Conservation (phyloP, 2,113 vertebrate species). For the Neolamprologus toae region DNA sequence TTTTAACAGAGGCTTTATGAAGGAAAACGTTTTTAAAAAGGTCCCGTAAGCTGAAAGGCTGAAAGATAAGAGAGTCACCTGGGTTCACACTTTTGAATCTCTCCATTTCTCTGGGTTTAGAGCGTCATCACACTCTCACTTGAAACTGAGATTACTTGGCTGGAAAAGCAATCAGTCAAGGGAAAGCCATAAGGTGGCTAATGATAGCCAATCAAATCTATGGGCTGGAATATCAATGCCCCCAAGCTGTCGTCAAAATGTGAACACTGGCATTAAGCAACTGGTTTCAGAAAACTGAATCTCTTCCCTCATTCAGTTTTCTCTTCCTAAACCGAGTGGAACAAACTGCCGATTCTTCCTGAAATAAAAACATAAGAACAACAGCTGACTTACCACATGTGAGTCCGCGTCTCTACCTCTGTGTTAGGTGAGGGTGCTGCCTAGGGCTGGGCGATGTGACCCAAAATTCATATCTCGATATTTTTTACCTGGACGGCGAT, state of each 20-base stretch:
- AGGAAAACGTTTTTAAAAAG: not conserved
- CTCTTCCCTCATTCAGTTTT: fast-evolving
- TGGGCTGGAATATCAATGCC: not conserved
- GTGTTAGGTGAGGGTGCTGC: not conserved
- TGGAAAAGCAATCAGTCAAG: not conserved
- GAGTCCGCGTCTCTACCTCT: not conserved
- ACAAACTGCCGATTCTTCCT: fast-evolving
- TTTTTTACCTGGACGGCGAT: too few species aligned
- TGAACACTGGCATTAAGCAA: not conserved
- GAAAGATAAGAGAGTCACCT: not conserved
- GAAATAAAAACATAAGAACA: not conserved
- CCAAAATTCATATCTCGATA: fast-evolving
- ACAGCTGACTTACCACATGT: not conserved
- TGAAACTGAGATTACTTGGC: not conserved
- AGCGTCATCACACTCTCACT: not conserved
- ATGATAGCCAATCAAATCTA: not conserved
- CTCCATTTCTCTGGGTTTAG: not conserved
- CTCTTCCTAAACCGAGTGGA: not conserved
- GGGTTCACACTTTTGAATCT: not conserved
- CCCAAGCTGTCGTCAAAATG: not conserved
- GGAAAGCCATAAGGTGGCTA: not conserved
- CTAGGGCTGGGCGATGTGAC: not conserved
- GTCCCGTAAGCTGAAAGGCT: not conserved
- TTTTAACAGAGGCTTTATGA: not conserved
- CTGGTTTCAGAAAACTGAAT: not conserved